Conservation (phyloP, 1,140 invertebrate genomes). For the Trichoplusia ni region DNA sequence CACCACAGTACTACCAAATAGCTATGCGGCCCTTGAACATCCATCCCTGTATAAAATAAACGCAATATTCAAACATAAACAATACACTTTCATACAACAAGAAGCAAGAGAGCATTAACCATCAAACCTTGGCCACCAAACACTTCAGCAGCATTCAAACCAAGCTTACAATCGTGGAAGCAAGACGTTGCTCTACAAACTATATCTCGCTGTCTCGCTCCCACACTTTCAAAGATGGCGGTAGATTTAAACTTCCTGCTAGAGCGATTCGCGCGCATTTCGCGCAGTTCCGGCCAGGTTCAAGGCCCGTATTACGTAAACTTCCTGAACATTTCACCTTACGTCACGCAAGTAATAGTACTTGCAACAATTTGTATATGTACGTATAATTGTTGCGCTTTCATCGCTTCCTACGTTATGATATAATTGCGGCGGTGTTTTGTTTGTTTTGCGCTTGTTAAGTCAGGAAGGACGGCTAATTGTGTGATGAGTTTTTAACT, state of each 20-base stretch:
- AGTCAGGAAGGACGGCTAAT: neutral
- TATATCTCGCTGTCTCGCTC: too few relatives aligned
- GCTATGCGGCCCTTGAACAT: too few relatives aligned
- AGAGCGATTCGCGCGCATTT: constrained; percentile 1
- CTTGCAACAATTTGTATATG: constrained; percentile 30
- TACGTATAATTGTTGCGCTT: constrained; percentile 21
- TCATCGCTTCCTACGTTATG: constrained; percentile 25
- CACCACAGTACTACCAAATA: too few relatives aligned
- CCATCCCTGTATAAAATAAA: too few relatives aligned
- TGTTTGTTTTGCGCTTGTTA: neutral
- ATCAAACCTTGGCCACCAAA: constrained; percentile 7
- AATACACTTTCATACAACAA: neutral
- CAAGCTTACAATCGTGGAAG: too few relatives aligned
- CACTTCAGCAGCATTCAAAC: neutral
- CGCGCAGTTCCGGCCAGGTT: constrained; percentile 44
- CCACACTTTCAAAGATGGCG: too few relatives aligned
- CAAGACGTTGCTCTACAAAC: too few relatives aligned
- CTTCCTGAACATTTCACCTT: constrained; percentile 47
- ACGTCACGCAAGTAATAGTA: constrained; percentile 40
- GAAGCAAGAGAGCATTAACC: too few relatives aligned
- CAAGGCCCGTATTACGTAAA: constrained; percentile 57
- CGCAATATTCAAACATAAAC: too few relatives aligned
- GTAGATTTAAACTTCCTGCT: constrained; percentile 9
- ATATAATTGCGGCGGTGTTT: constrained; percentile 9
- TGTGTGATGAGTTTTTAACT: neutral